Conservation (phyloP, 2,113 vertebrate genomes). For the Rhagologus leucostigma region DNA sequence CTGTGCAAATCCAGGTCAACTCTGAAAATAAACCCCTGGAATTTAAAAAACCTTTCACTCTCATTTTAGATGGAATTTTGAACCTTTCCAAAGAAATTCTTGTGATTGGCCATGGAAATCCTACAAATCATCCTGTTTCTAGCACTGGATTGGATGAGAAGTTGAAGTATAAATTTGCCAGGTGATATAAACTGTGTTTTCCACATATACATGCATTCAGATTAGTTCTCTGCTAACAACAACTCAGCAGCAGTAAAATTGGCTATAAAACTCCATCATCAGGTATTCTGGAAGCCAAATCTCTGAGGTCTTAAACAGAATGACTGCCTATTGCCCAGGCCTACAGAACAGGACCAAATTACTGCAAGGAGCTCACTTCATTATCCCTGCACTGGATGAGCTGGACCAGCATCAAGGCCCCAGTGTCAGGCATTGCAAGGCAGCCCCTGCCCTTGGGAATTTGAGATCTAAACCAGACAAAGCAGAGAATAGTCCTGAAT, state of each 20-base stretch:
- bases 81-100: neutral
- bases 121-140: neutral
- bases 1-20: slow-evolving; percentile 11
- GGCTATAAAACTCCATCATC: neutral
- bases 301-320: neutral
- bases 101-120: neutral
- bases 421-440: neutral
- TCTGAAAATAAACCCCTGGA: neutral
- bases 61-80: neutral
- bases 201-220: neutral
- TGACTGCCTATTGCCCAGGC: neutral
- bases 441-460: neutral
- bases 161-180: neutral
- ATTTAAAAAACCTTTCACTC: neutral
- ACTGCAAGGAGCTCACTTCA: neutral
- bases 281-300: neutral
- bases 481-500: neutral
- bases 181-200: neutral
- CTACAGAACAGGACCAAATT: neutral
- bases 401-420: neutral
- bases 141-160: neutral
- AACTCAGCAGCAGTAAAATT: neutral
- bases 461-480: neutral
- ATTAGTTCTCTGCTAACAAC: neutral
- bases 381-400: neutral